phyloP scores from a whole-genome alignment of 2,888 invertebrate genomes.

The Ceraclea dissimilis region DNA sequence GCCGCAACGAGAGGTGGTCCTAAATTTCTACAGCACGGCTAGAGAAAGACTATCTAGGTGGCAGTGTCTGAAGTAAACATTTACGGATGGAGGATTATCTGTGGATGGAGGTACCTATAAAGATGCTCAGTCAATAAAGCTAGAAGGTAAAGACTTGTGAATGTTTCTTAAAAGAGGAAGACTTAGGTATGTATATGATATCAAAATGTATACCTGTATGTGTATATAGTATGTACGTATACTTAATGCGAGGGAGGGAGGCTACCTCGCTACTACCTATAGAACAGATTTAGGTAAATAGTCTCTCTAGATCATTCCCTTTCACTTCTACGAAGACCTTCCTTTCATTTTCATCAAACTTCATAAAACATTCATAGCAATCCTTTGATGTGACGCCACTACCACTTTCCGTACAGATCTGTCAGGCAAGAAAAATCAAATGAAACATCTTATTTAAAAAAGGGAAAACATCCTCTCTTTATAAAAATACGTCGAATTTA shows the following conservation, averaged over 20 bases:
- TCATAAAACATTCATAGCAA: constrained; percentile 27
- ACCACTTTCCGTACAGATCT: constrained; percentile 6
- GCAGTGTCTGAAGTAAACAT: constrained; percentile 22
- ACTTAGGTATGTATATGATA: constrained; percentile 15
- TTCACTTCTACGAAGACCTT: constrained; percentile 16
- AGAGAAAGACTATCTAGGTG: no score
- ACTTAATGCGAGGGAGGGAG: no score
- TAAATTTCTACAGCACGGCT: no score
- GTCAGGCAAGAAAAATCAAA: constrained; percentile 3
- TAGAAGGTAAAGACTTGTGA: constrained; percentile 9
- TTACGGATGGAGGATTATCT: constrained; percentile 25
- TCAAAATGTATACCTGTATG: no score
- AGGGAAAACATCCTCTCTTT: constrained; percentile 8
- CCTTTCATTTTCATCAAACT: constrained; percentile 27
- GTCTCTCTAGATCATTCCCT: no score
- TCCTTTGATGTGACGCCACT: constrained; percentile 24
- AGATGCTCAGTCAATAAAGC: not conserved
- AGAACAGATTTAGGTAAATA: not conserved
- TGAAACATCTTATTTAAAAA: constrained; percentile 9
- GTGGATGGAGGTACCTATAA: not conserved
- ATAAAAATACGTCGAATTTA: constrained; percentile 9
- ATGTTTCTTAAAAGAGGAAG: constrained; percentile 22
- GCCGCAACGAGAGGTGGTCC: no score
- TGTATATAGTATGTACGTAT: no score
- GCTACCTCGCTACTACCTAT: no score